These are phyloP conservation scores for Villa cingulata DNA, from an alignment of 2,888 invertebrate genomes.

Conservation along the genomic window DNA sequence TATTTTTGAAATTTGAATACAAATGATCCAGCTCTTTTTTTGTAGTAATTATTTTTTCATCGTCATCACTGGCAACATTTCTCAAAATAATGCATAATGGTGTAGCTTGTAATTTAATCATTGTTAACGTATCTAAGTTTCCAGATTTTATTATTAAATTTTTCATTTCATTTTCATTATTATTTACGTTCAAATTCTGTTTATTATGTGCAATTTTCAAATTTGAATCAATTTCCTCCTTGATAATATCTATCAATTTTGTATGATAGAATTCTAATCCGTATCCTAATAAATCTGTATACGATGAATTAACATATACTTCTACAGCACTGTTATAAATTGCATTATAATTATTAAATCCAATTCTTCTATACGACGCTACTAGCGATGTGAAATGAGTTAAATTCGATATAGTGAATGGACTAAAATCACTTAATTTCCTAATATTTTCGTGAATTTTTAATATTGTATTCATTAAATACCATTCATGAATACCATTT, in stretches of 20 bases:
- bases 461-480: constrained; percentile 37
- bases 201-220: neutral
- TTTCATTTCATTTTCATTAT: constrained; percentile 11
- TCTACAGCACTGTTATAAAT: constrained; percentile 32
- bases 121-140: constrained; percentile 21
- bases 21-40: neutral
- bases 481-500: constrained; percentile 35
- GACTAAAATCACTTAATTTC: constrained; percentile 28
- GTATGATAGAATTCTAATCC: constrained; percentile 31
- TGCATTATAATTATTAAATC: constrained; percentile 25
- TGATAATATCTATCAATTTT: constrained; percentile 28
- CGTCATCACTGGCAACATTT: constrained; percentile 8
- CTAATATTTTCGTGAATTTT: constrained; percentile 35
- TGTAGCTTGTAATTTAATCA: constrained; percentile 28
- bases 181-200: neutral
- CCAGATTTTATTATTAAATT: constrained; percentile 24
- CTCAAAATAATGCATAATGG: constrained; percentile 21
- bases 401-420: constrained; percentile 30
- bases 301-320: constrained; percentile 32
- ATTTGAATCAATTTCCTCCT: constrained; percentile 16
- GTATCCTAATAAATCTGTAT: constrained; percentile 30
- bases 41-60: neutral
- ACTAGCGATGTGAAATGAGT: constrained; percentile 29
- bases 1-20: neutral
- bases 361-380: constrained; percentile 28